Base-by-base conservation (phyloP, 2,797 vertebrate genomes). In the Lophius americanus region DNA sequence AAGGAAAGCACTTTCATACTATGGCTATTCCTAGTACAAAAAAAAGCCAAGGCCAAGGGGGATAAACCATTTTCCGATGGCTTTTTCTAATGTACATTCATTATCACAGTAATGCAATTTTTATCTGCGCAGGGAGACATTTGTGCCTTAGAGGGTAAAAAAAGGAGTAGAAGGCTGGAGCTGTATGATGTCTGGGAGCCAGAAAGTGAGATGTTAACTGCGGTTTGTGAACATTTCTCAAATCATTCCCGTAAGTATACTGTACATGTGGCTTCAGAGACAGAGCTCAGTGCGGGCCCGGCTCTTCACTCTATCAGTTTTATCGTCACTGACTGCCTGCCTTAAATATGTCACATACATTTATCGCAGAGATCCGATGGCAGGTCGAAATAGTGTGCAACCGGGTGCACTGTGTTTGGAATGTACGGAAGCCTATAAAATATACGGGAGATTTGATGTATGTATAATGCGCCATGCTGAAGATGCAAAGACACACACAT, bases 341-440 rank as follows among this genome's bases (percentile, higher is more conserved):
- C 60, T 83, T 79, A 69, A 75, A 81, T 55, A 67, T 13, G 35
- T 71, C 60, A 46, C 47, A 61, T 64, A 64, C 63, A 69, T 81
- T 77, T 75, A 81, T 80, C 3, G 48, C 64, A 50, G 39, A 42
- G 63, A 79, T 68, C 49, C 70, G 60, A 64, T 79, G 80, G 62
- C 75, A 64, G 57, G 54, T 48, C 23, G 36, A 49, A 77, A 75
- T 61, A 57, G 79, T 76, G 37, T n/a, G 42, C 56, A 80, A 59
- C 51, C 68, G 54, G 75, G 51, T 55, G 51, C 52, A 78, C 49
- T 80, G 47, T 75, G 54, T 41, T 55, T 32, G 48, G 62, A 82
- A 85, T 79, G 56, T 61, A 70, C 58, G 64, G 32, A 76, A 14
- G 75, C 44, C 72, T 67, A 70, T 87, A 83, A 81, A 87, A 82